Conservation (phyloP, 2,113 vertebrate genomes). For the Eclectus roratus region DNA sequence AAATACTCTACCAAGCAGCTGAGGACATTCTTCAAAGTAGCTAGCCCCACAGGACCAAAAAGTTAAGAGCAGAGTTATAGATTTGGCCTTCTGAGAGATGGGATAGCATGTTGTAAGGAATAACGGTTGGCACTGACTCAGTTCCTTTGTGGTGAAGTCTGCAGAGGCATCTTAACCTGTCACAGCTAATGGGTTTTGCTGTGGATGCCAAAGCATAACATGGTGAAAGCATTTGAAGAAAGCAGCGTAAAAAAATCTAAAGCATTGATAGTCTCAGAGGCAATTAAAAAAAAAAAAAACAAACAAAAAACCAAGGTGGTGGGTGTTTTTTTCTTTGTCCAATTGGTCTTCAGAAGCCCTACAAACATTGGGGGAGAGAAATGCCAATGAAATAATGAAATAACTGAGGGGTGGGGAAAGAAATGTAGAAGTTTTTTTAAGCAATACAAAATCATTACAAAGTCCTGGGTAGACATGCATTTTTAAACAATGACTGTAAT, state of each 20-base stretch:
- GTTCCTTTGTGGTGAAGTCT: slow-evolving; percentile 46
- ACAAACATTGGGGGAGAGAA: background rate
- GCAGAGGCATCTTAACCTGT: slow-evolving; percentile 61
- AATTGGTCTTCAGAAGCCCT: slow-evolving; percentile 11
- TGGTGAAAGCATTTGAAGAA: slow-evolving; percentile 59
- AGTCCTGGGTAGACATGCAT: slow-evolving; percentile 72
- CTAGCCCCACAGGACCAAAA: background rate
- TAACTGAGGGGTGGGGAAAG: background rate
- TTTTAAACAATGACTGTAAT: slow-evolving; percentile 80
- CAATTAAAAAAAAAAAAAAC: background rate
- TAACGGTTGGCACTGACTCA: slow-evolving; percentile 30
- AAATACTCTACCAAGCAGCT: background rate
- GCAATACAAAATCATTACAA: slow-evolving; percentile 74
- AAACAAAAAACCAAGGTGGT: background rate
- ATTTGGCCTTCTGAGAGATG: background rate
- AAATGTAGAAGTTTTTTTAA: slow-evolving; percentile 68
- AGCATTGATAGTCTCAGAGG: slow-evolving; percentile 30
- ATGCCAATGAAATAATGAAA: slow-evolving; percentile 59
- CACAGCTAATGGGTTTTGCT: slow-evolving; percentile 66
- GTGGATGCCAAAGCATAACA: slow-evolving; percentile 58
- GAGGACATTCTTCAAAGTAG: background rate
- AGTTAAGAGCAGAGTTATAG: background rate
- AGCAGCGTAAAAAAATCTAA: slow-evolving; percentile 33
- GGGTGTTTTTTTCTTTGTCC: background rate
- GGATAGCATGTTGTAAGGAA: background rate